phyloP scores from a whole-genome alignment of 2,797 vertebrate species.

The Danio albolineatus region DNA sequence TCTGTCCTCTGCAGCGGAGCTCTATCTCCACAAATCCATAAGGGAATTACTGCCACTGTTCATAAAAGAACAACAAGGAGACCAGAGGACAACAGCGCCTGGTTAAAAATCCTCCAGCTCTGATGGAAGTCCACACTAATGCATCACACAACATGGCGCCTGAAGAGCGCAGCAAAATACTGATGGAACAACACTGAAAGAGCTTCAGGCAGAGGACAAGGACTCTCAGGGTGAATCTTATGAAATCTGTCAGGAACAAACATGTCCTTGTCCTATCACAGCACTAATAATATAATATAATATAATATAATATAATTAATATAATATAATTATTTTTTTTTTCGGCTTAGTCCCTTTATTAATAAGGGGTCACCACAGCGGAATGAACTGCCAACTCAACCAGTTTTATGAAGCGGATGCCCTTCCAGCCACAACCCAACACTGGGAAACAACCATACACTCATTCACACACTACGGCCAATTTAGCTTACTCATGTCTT shows the following conservation, averaged over 20 bases:
- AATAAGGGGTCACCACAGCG: no score
- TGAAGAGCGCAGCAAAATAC: slow-evolving; percentile 1
- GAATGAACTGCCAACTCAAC: no score
- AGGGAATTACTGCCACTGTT: slow-evolving; percentile 60
- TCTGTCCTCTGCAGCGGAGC: slow-evolving; percentile 41
- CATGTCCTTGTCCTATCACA: background rate
- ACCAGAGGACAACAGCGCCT: slow-evolving; percentile 58
- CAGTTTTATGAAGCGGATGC: no score
- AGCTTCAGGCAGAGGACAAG: slow-evolving; percentile 25
- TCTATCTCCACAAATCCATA: slow-evolving; percentile 60
- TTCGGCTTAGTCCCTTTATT: no score
- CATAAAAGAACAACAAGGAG: slow-evolving; percentile 58
- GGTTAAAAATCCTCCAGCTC: slow-evolving; percentile 35
- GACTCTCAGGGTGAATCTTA: slow-evolving; percentile 19
- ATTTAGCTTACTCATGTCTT: no score
- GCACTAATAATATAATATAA: background rate
- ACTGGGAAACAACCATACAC: no score
- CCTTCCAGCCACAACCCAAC: no score
- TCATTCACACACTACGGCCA: no score
- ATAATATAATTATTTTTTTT: no score
- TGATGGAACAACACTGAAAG: slow-evolving; percentile 3
- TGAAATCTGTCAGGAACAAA: background rate
- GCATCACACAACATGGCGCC: slow-evolving; percentile 6
- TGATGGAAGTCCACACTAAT: slow-evolving; percentile 21
- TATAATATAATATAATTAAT: background rate